These are phyloP conservation scores for Drosophila carrolli DNA, from an alignment of 1,140 invertebrate genomes.

Conservation along the genomic window DNA sequence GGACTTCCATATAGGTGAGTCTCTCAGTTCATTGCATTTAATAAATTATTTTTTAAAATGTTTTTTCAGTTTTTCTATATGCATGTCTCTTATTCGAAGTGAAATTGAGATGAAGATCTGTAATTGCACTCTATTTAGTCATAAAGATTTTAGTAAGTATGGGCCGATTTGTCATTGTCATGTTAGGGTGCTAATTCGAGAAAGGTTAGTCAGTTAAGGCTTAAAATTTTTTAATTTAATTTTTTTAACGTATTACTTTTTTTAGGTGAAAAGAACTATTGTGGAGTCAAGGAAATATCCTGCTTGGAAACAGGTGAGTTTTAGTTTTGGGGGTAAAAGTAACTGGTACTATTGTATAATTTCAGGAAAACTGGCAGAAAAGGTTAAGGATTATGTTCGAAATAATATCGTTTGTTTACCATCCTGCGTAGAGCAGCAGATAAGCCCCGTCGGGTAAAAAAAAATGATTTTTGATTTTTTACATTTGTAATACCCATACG, in stretches of 20 bases:
- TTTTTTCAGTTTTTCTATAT: conserved; percentile 57
- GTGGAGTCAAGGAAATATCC: conserved; percentile 37
- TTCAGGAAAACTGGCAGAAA: conserved; percentile 35
- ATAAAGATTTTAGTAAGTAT: conserved; percentile 33
- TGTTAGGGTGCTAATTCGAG: no score
- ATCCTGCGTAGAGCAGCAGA: conserved; percentile 65
- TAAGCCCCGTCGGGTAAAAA: conserved; percentile 55
- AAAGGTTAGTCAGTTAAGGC: no score
- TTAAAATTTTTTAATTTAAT: no score
- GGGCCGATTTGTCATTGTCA: no score
- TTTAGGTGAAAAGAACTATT: conserved; percentile 30
- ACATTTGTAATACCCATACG: neutral
- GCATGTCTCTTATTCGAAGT: conserved; percentile 60
- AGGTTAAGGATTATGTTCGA: conserved; percentile 46
- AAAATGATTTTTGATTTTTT: neutral
- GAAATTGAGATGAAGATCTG: conserved; percentile 54
- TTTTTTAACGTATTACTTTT: neutral
- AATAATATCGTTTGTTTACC: conserved; percentile 46
- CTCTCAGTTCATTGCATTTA: accelerated
- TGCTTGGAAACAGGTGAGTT: conserved; percentile 47
- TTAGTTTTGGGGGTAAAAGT: neutral
- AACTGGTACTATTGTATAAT: neutral
- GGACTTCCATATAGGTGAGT: conserved; percentile 50
- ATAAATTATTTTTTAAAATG: neutral
- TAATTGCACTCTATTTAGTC: conserved; percentile 54